A percentile compares a stretch with the other conserved stretches of the same genome.
phyloP scores from a whole-genome alignment of 2,888 invertebrate species.

The Rhopalosiphum nymphaeae region DNA sequence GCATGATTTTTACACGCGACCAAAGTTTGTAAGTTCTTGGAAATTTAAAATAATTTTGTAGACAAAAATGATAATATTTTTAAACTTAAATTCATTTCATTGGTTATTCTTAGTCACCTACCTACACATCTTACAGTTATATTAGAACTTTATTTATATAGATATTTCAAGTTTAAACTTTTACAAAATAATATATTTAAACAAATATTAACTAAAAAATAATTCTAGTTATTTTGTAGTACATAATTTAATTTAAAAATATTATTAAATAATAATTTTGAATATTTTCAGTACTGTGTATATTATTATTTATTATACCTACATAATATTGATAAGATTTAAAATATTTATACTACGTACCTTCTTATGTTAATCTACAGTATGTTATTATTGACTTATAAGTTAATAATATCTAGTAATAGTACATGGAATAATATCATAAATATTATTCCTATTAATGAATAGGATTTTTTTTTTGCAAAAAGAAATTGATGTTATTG shows the following conservation, averaged over 20 bases:
- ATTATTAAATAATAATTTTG: background rate
- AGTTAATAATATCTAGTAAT: background rate
- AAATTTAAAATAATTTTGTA: no score
- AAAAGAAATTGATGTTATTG: background rate
- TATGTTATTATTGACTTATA: no score
- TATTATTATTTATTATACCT: background rate
- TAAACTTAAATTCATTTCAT: no score
- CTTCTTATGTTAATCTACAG: no score
- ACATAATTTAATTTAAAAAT: background rate
- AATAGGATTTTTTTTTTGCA: background rate
- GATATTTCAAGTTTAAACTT: no score
- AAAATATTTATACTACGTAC: no score
- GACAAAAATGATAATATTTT: no score
- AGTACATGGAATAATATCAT: background rate
- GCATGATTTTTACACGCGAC: no score
- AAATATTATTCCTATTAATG: background rate
- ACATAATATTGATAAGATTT: background rate
- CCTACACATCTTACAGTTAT: no score
- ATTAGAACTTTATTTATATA: no score
- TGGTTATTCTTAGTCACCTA: no score
- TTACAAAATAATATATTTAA: background rate
- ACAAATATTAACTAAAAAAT: background rate
- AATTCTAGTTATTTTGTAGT: background rate
- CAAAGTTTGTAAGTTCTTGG: no score
- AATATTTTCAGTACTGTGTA: background rate